These are phyloP conservation scores for Caenorhabditis briggsae DNA, from an alignment of 1,140 invertebrate genomes.

Conservation along the genomic window DNA sequence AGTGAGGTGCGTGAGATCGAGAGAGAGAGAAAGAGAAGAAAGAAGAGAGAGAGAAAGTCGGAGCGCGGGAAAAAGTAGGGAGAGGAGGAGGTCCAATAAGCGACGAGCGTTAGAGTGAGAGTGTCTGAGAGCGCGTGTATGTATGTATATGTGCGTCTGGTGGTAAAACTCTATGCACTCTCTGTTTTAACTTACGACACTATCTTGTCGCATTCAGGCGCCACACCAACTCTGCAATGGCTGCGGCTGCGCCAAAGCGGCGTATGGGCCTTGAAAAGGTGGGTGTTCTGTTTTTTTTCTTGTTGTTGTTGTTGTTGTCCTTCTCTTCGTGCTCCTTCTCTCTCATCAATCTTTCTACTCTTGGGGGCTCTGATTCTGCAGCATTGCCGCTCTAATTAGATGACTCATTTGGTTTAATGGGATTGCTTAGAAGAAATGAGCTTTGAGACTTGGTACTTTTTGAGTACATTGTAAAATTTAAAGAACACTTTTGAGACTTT, in stretches of 20 bases:
- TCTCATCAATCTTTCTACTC: neutral
- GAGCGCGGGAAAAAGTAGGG: neutral
- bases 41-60: constrained; percentile 13
- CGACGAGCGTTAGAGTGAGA: constrained; percentile 56
- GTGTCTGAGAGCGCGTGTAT: constrained; percentile 59
- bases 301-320: neutral
- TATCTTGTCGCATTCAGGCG: constrained; percentile 55
- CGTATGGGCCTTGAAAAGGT: constrained; percentile 53
- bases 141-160: constrained; percentile 58
- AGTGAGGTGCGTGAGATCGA: constrained; percentile 13
- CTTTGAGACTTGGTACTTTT: too few relatives aligned
- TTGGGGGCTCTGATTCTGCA: too few relatives aligned
- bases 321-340: neutral
- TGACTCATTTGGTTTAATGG: neutral
- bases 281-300: constrained; percentile 19
- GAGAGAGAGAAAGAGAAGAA: constrained; percentile 12
- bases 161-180: constrained; percentile 58
- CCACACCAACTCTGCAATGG: constrained; percentile 46
- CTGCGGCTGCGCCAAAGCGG: constrained; percentile 54
- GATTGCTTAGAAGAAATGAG: neutral
- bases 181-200: constrained; percentile 52
- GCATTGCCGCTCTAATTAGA: neutral
- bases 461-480: too few relatives aligned
- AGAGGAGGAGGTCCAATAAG: neutral
- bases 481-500: neutral